These are phyloP conservation scores for Aradophagus sp. DNA, from an alignment of 1,140 invertebrate genomes.

Conservation along the genomic window DNA sequence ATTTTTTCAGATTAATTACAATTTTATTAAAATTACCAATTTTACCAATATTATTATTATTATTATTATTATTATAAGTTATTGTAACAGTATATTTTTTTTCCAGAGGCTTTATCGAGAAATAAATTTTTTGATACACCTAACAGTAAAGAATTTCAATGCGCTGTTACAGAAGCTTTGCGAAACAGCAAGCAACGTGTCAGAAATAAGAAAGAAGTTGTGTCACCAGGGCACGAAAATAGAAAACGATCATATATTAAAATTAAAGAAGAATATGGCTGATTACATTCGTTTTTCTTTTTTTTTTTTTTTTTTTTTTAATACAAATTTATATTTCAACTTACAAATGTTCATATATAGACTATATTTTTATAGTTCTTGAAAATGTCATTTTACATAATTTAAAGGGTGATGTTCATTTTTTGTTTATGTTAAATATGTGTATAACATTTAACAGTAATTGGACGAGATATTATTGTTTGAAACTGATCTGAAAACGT, in stretches of 20 bases:
- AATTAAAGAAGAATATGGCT: conserved; percentile 40
- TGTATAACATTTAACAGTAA: no score
- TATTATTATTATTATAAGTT: no score
- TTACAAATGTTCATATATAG: conserved; percentile 20
- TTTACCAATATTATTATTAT: no score
- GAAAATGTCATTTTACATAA: no score
- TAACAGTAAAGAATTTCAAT: conserved; percentile 49
- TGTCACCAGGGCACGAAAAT: conserved; percentile 21
- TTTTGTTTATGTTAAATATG: no score
- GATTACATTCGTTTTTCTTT: conserved; percentile 3
- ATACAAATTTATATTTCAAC: no score
- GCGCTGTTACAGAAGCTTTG: conserved; percentile 39
- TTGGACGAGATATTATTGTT: no score
- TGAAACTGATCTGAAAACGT: no score
- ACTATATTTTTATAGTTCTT: background rate
- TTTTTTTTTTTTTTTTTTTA: background rate
- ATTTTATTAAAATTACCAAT: no score
- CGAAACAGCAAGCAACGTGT: conserved; percentile 44
- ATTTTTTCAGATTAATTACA: no score
- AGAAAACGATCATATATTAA: conserved; percentile 40
- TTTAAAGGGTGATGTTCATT: no score
- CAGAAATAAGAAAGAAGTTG: conserved; percentile 32
- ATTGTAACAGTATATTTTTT: background rate
- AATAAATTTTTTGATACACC: conserved; percentile 46
- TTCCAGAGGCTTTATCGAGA: conserved; percentile 37